Percentiles rank a stretch among this genome's conserved stretches.
These are phyloP conservation scores for Euproctis similis DNA, from an alignment of 2,888 invertebrate genomes.

Conservation along the genomic window DNA sequence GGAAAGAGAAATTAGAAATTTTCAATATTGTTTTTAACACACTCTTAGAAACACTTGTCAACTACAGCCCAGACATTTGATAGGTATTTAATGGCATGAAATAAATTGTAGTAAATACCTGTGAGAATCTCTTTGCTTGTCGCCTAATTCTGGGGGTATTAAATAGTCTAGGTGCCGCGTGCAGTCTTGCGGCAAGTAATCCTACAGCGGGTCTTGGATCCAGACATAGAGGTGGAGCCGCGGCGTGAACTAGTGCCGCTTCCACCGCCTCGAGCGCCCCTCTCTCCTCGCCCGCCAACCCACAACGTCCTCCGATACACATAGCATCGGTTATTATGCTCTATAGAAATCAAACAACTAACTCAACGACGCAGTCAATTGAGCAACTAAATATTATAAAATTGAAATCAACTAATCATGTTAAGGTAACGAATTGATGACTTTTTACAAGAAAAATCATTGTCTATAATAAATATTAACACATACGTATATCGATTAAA, in stretches of 20 bases:
- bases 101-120: constrained; percentile 70
- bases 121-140: constrained; percentile 86
- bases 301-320: constrained; percentile 70
- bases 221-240: constrained; percentile 90
- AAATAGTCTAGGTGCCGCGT: constrained; percentile 83
- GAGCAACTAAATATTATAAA: no score
- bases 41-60: no score
- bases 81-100: no score
- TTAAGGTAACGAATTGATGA: no score
- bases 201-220: constrained; percentile 91
- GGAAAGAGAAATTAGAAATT: constrained; percentile 7
- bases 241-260: constrained; percentile 89
- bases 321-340: constrained; percentile 80
- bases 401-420: no score
- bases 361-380: no score
- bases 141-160: constrained; percentile 84
- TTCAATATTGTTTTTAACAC: no score
- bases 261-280: constrained; percentile 80
- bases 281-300: constrained; percentile 85
- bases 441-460: no score
- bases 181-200: constrained; percentile 82
- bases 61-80: no score
- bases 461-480: no score
- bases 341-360: constrained; percentile 52
- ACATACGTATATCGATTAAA: no score